These are phyloP conservation scores for Montipora sp. DNA, from an alignment of 64 coral and sea anemone genomes.

Conservation along the genomic window DNA sequence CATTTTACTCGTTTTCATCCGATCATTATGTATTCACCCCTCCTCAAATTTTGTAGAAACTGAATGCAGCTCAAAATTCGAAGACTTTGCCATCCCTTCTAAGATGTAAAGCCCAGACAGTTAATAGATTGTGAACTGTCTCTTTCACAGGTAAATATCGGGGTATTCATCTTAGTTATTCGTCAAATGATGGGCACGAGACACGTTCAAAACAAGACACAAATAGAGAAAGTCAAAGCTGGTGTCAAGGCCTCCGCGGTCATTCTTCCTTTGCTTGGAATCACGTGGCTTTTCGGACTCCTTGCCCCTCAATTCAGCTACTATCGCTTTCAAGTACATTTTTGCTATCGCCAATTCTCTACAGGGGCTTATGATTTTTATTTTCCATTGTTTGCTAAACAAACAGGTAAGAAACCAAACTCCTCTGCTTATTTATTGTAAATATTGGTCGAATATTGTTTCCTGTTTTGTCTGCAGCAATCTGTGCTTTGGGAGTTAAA, in stretches of 20 bases:
- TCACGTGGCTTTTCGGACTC: slow-evolving; percentile 75
- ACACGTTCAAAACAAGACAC: slow-evolving; percentile 64
- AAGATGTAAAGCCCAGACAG: too few relatives aligned
- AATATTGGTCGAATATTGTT: too few relatives aligned
- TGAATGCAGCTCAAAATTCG: background rate
- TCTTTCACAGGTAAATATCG: slow-evolving; percentile 46
- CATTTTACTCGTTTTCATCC: too few relatives aligned
- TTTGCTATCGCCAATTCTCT: slow-evolving; percentile 64
- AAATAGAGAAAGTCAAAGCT: slow-evolving; percentile 53
- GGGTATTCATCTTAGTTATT: slow-evolving; percentile 51
- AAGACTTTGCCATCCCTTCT: background rate
- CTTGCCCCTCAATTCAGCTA: slow-evolving; percentile 36
- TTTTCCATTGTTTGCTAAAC: slow-evolving; percentile 62
- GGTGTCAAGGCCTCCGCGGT: slow-evolving; percentile 71
- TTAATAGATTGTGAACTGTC: background rate
- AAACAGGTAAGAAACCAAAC: slow-evolving; percentile 47
- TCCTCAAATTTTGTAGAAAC: too few relatives aligned
- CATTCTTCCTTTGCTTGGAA: slow-evolving; percentile 66
- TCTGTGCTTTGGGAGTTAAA: too few relatives aligned
- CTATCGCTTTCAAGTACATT: slow-evolving; percentile 46
- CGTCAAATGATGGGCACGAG: slow-evolving; percentile 78
- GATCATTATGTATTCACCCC: too few relatives aligned
- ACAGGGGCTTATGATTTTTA: slow-evolving; percentile 74
- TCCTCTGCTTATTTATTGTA: too few relatives aligned
- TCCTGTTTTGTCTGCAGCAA: too few relatives aligned